These are phyloP conservation scores for Calliphora vicina DNA, from an alignment of 1,140 invertebrate species.

Conservation along the genomic window DNA sequence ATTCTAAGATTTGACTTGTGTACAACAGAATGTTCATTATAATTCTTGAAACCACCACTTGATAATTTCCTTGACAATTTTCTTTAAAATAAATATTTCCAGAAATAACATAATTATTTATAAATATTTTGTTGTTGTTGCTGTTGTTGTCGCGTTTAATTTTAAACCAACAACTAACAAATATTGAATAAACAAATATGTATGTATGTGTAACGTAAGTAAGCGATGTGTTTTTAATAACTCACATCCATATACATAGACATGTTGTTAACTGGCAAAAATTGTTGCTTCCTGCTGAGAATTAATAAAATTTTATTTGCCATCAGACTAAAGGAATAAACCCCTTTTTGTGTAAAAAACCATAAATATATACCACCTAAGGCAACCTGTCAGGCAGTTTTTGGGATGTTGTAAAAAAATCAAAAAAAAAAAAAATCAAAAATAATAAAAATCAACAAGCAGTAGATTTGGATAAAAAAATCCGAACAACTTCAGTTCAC, in stretches of 20 bases:
- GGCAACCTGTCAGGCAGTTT: slow-evolving; percentile 27
- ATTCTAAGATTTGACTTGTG: not conserved
- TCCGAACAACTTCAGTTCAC: slow-evolving; percentile 12
- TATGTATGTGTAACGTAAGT: too few species aligned
- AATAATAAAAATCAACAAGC: too few species aligned
- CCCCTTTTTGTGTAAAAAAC: not conserved
- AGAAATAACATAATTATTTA: not conserved
- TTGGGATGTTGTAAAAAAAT: not conserved
- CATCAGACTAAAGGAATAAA: not conserved
- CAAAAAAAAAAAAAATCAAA: too few species aligned
- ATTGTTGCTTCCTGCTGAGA: slow-evolving; percentile 27
- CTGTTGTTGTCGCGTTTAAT: too few species aligned
- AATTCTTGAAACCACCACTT: not conserved
- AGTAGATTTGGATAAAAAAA: not conserved
- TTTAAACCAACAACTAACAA: not conserved
- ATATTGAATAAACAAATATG: not conserved
- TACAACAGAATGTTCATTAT: not conserved
- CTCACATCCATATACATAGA: not conserved
- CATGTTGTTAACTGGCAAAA: too few species aligned
- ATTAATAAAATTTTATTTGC: slow-evolving; percentile 24
- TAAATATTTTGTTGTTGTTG: not conserved
- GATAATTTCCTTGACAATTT: not conserved
- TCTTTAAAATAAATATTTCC: not conserved
- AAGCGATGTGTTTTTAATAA: not conserved
- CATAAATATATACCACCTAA: not conserved